Base-by-base conservation (phyloP, 2,888 invertebrate genomes). In the Odontomyia ornata region DNA sequence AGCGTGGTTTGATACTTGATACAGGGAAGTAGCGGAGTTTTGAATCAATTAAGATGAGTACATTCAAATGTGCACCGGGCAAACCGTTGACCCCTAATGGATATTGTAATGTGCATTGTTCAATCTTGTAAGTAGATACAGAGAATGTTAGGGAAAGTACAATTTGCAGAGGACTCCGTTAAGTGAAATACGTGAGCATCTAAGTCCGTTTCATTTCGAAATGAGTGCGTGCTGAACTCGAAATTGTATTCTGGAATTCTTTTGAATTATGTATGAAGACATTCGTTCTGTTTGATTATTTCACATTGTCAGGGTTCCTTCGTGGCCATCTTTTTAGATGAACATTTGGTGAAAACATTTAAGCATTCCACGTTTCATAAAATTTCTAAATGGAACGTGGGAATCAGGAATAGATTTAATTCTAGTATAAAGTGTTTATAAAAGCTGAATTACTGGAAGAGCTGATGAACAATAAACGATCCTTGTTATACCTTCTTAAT, bases 1-100 rank as follows among this genome's bases (percentile, higher is more conserved):
- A 28, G 28, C 27, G 5, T 28, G 15, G 28, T n/a, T n/a, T n/a
- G 15, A 11, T 13, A 1, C 5, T 13, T 30, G 27, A n/a, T 56
- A 28, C 25, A 73, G 21, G 60, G 60, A 73, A 73, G 60, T 43
- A n/a, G 15, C 15, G 36, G 36, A 9, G 9, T 60, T 36, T 57
- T 60, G 73, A 73, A 73, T 73, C 60, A 73, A 73, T 73, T 73
- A 73, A 73, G 73, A 57, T 57, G 60, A 23, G 36, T 25, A 15
- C 73, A 57, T 60, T 57, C 30, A 13, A 57, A 57, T 73, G 73
- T 28, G 25, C 47, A 25, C 5, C 23, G 47, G 47, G 25, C 46
- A 5, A 43, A 67, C 27, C 21, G 9, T 1, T 69, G 69, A 69
- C 72, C 56, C 56, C 9, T 30, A 30, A 56, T 30, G 36, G 72